Percentiles rank a stretch among this genome's conserved stretches.
Conservation (phyloP, 2,113 vertebrate genomes). For the Dipodomys merriami region DNA sequence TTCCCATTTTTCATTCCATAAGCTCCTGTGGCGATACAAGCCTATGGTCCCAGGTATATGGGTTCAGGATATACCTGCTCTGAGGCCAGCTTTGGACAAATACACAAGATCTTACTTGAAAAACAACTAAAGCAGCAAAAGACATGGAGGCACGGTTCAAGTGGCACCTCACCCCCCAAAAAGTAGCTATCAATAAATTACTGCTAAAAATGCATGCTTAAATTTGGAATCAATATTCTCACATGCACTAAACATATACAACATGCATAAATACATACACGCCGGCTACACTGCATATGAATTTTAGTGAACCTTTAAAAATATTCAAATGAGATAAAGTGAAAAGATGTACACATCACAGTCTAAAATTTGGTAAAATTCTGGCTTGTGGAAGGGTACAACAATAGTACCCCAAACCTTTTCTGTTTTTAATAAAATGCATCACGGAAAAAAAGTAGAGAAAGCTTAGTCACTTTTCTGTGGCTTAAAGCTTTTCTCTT, state of each 20-base stretch:
- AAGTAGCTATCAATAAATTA: neutral
- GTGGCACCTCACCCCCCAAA: neutral
- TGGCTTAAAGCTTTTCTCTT: slow-evolving; percentile 84
- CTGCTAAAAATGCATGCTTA: neutral
- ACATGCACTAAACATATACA: accelerated
- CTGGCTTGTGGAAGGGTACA: neutral
- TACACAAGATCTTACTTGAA: neutral
- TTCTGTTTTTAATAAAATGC: slow-evolving; percentile 41
- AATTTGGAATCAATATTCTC: slow-evolving; percentile 12
- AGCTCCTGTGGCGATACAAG: no score
- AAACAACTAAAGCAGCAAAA: no score
- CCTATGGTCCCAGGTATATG: no score
- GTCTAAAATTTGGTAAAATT: slow-evolving; percentile 52
- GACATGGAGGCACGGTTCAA: no score
- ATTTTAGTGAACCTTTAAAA: neutral
- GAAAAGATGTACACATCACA: neutral
- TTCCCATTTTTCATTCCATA: no score
- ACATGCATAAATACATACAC: accelerated
- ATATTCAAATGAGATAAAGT: neutral
- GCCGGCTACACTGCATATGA: neutral
- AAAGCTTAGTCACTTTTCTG: slow-evolving; percentile 86
- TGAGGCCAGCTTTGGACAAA: slow-evolving; percentile 1
- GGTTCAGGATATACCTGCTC: neutral
- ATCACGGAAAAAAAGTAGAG: slow-evolving; percentile 81
- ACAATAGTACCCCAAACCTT: slow-evolving; percentile 55